Conservation (phyloP, 1,140 invertebrate species). For the Drosophila sechellia region DNA sequence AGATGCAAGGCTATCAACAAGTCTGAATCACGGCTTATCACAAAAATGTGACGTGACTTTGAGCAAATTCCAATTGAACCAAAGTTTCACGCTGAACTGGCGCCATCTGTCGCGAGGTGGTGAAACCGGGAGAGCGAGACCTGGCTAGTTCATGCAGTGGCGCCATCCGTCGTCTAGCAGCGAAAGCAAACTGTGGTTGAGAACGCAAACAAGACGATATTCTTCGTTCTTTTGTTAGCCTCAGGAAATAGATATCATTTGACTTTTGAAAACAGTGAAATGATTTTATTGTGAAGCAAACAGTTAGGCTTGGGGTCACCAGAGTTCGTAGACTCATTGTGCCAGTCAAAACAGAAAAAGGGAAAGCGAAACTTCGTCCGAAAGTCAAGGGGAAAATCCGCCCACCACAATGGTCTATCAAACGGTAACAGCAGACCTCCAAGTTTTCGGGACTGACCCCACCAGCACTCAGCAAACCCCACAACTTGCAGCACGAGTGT, state of each 20-base stretch:
- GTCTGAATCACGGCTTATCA: constrained; percentile 33
- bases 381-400: constrained; percentile 51
- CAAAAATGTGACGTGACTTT: constrained; percentile 13
- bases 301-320: constrained; percentile 34
- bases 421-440: constrained; percentile 40
- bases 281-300: neutral
- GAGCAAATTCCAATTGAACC: constrained; percentile 8
- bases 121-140: neutral
- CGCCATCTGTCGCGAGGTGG: neutral
- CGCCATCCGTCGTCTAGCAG: too few species aligned
- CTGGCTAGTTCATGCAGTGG: too few species aligned
- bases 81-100: neutral
- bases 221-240: too few species aligned
- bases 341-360: constrained; percentile 62
- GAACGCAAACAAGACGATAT: too few species aligned
- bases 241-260: too few species aligned
- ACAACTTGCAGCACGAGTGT: constrained; percentile 31
- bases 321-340: constrained; percentile 59
- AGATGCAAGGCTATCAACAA: constrained; percentile 15
- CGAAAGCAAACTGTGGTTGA: too few species aligned
- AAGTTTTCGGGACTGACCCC: constrained; percentile 64
- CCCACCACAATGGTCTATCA: constrained; percentile 29
- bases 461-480: constrained; percentile 36
- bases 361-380: constrained; percentile 71
- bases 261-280: too few species aligned